These are phyloP conservation scores for Bergia puertoricense DNA, from an alignment of 92 coral and sea anemone species.

Conservation along the genomic window DNA sequence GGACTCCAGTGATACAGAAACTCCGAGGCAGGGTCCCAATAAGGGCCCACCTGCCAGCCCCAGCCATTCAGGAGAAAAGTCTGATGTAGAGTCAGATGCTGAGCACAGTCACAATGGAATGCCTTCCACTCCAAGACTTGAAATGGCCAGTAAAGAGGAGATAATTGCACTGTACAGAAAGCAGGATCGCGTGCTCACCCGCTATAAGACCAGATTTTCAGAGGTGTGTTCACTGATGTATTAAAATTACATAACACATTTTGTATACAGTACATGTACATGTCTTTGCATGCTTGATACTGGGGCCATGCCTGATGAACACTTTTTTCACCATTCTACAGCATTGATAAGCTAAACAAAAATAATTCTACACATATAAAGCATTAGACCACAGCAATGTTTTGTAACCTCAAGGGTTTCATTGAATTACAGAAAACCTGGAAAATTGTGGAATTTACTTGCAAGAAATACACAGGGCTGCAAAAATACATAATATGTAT, in stretches of 20 bases:
- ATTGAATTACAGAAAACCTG: no score
- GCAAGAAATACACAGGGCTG: no score
- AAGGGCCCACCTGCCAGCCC: conserved; percentile 73
- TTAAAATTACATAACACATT: neutral
- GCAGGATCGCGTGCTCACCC: conserved; percentile 82
- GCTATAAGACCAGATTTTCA: conserved; percentile 93
- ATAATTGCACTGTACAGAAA: conserved; percentile 77
- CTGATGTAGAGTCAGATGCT: conserved; percentile 90
- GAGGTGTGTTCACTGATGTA: conserved; percentile 55
- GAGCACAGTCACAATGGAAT: conserved; percentile 65
- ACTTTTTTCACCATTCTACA: no score
- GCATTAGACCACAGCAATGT: no score
- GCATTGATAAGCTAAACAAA: no score
- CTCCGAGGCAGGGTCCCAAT: conserved; percentile 54
- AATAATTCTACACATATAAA: no score
- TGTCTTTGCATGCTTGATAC: no score
- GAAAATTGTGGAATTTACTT: no score
- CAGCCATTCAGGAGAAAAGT: conserved; percentile 63
- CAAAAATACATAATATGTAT: neutral
- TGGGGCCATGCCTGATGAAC: no score
- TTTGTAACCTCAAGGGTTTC: no score
- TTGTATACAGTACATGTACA: no score
- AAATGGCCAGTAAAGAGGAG: conserved; percentile 83
- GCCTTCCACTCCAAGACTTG: conserved; percentile 63
- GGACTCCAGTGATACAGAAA: conserved; percentile 67